A percentile compares a stretch with the other conserved stretches of the same genome.
phyloP scores from a whole-genome alignment of 2,797 vertebrate species.

The Pangasius sanitwongsei region DNA sequence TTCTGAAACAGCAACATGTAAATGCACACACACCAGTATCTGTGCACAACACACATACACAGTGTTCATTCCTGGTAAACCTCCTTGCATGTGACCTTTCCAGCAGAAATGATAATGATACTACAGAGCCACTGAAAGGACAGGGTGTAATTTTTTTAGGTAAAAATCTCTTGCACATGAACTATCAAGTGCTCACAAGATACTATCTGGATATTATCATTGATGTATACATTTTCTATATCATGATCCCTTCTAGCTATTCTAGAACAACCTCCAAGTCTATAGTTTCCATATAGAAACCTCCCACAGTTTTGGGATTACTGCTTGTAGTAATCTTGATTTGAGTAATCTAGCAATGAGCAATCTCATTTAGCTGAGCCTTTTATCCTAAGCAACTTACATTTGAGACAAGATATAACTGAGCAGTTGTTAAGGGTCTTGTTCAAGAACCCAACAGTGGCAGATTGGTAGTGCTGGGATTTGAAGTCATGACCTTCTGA shows the following conservation, averaged over 20 bases:
- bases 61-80: neutral
- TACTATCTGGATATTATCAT: neutral
- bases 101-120: neutral
- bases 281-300: neutral
- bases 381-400: neutral
- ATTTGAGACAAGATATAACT: neutral
- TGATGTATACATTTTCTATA: neutral
- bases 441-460: neutral
- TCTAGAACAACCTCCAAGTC: neutral
- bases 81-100: constrained; percentile 8
- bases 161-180: neutral
- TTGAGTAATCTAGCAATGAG: neutral
- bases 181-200: neutral
- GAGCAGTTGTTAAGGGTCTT: neutral
- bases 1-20: neutral
- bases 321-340: neutral
- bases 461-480: neutral
- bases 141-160: neutral
- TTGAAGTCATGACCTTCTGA: neutral
- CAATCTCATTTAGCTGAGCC: neutral
- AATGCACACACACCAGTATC: neutral
- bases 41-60: constrained; percentile 1
- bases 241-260: neutral
- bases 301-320: neutral
- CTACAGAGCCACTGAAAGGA: neutral